A percentile compares a stretch with the other conserved stretches of the same genome.
phyloP scores from a whole-genome alignment of 2,888 invertebrate species.

The Nudaria mundana region DNA sequence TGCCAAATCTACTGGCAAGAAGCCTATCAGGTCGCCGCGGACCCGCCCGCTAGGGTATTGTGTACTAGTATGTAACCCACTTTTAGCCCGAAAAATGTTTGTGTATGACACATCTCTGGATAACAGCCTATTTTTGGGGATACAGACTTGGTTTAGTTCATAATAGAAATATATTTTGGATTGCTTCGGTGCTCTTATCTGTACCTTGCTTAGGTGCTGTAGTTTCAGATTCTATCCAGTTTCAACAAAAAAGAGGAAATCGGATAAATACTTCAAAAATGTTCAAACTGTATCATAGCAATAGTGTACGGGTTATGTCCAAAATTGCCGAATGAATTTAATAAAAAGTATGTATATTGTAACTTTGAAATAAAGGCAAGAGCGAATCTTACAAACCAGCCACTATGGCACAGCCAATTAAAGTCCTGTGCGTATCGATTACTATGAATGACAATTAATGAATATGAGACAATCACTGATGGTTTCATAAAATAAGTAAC shows the following conservation, averaged over 20 bases:
- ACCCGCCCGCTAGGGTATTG: constrained; percentile 37
- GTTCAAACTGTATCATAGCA: constrained; percentile 1
- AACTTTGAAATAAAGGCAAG: background rate
- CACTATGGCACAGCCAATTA: too few species aligned
- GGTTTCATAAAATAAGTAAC: background rate
- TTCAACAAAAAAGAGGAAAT: too few species aligned
- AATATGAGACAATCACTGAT: background rate
- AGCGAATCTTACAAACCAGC: too few species aligned
- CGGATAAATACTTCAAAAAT: background rate
- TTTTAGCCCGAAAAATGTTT: constrained; percentile 56
- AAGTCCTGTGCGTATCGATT: too few species aligned
- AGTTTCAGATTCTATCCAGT: too few species aligned
- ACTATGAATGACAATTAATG: background rate
- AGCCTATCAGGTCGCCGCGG: constrained; percentile 60
- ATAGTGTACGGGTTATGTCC: too few species aligned
- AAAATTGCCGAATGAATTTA: too few species aligned
- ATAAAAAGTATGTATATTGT: too few species aligned
- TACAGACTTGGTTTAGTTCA: too few species aligned
- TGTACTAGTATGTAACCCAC: constrained; percentile 59
- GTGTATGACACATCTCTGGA: constrained; percentile 52
- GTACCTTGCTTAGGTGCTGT: too few species aligned
- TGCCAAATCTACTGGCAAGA: constrained; percentile 66
- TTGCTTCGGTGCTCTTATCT: background rate
- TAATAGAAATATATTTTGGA: constrained; percentile 22
- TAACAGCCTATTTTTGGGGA: too few species aligned